phyloP scores from a whole-genome alignment of 2,113 vertebrate genomes.

The Chinchilla lanigera region DNA sequence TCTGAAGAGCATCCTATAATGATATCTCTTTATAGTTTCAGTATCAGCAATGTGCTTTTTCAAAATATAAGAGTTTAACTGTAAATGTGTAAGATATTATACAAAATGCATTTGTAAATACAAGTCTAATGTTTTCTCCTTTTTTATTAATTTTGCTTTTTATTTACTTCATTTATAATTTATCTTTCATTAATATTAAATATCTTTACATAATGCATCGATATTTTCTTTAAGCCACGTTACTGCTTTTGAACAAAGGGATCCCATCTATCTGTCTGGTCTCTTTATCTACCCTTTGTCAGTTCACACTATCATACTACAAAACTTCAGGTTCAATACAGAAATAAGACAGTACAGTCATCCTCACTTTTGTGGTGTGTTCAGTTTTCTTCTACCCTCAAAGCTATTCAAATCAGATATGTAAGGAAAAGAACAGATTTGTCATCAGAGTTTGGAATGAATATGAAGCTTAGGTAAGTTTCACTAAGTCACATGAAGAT shows the following conservation, averaged over 20 bases:
- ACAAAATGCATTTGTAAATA: neutral
- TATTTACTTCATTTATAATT: neutral
- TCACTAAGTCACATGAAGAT: neutral
- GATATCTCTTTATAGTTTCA: conserved; percentile 21
- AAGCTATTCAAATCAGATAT: conserved; percentile 22
- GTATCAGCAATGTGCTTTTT: neutral
- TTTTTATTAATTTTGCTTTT: conserved; percentile 30
- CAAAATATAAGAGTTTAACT: conserved; percentile 26
- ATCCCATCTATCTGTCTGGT: neutral
- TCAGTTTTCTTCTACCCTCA: conserved; percentile 22
- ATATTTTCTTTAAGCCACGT: neutral
- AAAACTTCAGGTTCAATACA: conserved; percentile 23
- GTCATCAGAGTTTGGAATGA: neutral
- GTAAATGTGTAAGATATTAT: neutral
- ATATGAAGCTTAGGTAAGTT: conserved; percentile 34
- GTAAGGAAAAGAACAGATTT: conserved; percentile 51
- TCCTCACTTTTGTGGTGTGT: neutral
- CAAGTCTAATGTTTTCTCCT: neutral
- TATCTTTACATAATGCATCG: neutral
- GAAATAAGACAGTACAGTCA: conserved; percentile 56
- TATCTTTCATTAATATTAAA: conserved; percentile 10
- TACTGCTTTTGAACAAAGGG: conserved; percentile 12
- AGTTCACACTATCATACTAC: neutral
- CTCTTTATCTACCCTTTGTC: neutral
- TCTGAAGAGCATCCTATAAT: neutral